Base-by-base conservation (phyloP, 37 sponge, comb jelly and placozoan species). In the Trichoplax adhaerens region DNA sequence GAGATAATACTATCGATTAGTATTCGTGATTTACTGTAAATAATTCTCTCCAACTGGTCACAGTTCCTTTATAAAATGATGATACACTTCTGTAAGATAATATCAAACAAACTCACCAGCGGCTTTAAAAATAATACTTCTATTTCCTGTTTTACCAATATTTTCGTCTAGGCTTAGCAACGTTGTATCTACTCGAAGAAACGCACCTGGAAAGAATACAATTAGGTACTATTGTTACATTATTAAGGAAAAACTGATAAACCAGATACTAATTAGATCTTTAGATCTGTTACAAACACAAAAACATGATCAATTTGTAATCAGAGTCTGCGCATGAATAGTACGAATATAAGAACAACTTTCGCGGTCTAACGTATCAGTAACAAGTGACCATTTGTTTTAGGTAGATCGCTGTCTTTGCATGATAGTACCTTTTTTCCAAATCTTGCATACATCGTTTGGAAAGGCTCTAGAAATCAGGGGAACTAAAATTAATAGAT, bases 361-460 rank as follows among this genome's bases (percentile, higher is more conserved):
- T 64, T 59, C 60, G 73, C 60, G 73, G 48, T 53, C 12, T 49
- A 49, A 50, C 58, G 60, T 72, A 62, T 59, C 50, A 62, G 73
- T 5, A 62, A 48, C 60, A 62, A 5, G 60, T 60, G 73, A 12
- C 50, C 4, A 49, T 64, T 48, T 64, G 65, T 1, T 2, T 55
- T 5, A 66, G 8, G 50, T 58, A 57, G 7, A 58, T 69, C n/a
- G 57, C 58, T 48, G 71, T 69, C 74, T 62, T 76, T 58, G 4
- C 5, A 65, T 54, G 10, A 4, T 5, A 71, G 65, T 55, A 85
- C 95, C 99, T 72, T 87, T 89, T 80, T 98, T 98, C 94, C 94
- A 98, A 3, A 98, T 89, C 53, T 76, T 79, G 81, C 85, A 98
- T 50, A 94, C 93, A 66, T 98, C 99, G 77, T 89, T 98, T 58